Conservation (phyloP, 2,113 vertebrate species). For the Oxygymnocypris stewartii region DNA sequence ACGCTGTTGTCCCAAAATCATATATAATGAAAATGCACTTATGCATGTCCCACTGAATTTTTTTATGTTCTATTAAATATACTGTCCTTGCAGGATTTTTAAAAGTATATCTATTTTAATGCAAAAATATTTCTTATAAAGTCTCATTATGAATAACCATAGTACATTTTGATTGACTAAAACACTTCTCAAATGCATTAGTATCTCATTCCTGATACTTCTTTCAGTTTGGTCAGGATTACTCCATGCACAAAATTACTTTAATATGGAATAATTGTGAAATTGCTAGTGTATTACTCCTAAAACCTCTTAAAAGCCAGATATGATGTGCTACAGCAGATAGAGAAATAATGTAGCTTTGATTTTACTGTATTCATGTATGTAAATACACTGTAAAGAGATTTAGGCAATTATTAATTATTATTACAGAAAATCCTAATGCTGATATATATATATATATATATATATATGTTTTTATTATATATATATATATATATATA, state of each 20-base stretch:
- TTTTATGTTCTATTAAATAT: constrained; percentile 20
- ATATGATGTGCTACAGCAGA: constrained; percentile 78
- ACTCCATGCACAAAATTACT: constrained; percentile 85
- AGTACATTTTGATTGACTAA: constrained; percentile 73
- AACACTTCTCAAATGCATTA: constrained; percentile 80
- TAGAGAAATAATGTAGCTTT: background rate
- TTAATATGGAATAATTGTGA: constrained; percentile 67
- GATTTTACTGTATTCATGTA: background rate
- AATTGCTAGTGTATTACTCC: background rate
- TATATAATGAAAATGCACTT: constrained; percentile 17
- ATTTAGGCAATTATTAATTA: no score
- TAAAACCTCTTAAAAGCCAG: constrained; percentile 74
- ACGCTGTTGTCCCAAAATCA: background rate
- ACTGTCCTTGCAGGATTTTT: constrained; percentile 62
- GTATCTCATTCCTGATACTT: constrained; percentile 81
- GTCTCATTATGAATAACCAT: constrained; percentile 85
- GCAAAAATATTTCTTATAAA: constrained; percentile 82
- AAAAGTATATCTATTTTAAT: constrained; percentile 54
- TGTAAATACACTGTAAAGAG: background rate
- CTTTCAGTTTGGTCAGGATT: constrained; percentile 82
- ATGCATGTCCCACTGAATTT: background rate
- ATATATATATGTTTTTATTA: no score
- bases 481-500: no score
- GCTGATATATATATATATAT: no score
- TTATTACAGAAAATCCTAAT: no score